Conservation (phyloP, 2,113 vertebrate genomes). For the Lepidothrix coronata region DNA sequence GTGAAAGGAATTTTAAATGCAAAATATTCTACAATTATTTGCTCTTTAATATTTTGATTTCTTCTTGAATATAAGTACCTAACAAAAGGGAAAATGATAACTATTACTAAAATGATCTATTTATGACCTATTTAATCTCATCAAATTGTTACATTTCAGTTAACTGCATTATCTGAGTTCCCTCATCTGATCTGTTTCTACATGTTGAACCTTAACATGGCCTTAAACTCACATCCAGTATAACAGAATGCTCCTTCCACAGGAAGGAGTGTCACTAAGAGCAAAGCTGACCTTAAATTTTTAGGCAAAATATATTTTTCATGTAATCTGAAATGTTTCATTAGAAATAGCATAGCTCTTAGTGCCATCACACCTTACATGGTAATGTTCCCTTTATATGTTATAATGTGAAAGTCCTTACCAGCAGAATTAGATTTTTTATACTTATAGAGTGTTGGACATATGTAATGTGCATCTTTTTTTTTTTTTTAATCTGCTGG, state of each 20-base stretch:
- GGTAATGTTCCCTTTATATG: not conserved
- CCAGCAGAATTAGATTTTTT: not conserved
- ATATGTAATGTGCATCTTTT: not conserved
- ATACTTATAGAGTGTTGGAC: not conserved
- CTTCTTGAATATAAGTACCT: not conserved
- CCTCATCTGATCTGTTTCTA: not conserved
- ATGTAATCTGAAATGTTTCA: not conserved
- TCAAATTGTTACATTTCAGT: not conserved
- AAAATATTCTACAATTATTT: not conserved
- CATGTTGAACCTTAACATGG: rapidly evolving
- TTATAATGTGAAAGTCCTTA: not conserved
- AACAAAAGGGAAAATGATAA: not conserved
- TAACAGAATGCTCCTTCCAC: not conserved
- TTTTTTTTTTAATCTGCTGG: not conserved
- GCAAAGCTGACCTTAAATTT: not conserved
- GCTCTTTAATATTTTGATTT: not conserved
- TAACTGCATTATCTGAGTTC: not conserved
- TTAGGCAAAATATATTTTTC: not conserved
- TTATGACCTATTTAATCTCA: not conserved
- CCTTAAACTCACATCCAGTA: not conserved
- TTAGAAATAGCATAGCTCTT: not conserved
- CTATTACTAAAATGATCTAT: not conserved
- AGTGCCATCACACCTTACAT: not conserved
- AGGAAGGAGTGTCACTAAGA: not conserved
- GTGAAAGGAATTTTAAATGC: not conserved